Evolutionary conservation across 2,113 vertebrate species (phyloP).

Genomic region (Potamarius usumacintae): DNA sequence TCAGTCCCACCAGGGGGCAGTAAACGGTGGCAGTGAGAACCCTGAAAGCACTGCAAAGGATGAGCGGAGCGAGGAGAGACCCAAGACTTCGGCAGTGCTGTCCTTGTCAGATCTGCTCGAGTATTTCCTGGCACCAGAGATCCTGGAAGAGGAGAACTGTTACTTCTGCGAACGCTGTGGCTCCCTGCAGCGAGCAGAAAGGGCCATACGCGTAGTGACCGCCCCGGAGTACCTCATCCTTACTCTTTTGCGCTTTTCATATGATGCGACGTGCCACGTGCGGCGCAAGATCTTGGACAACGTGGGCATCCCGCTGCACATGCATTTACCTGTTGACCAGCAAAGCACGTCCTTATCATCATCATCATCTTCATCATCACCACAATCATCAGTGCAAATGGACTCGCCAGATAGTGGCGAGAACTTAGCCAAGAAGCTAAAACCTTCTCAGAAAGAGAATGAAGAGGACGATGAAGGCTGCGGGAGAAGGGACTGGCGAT

Average conservation of each 20-base stretch:
- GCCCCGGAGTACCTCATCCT: conserved; percentile 97
- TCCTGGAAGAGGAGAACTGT: conserved; percentile 92
- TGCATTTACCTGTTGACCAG: conserved; percentile 83
- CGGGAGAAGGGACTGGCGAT: conserved; percentile 41
- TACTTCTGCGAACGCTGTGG: conserved; percentile 95
- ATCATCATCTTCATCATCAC: conserved; percentile 56
- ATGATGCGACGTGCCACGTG: conserved; percentile 91
- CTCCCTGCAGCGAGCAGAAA: conserved; percentile 93
- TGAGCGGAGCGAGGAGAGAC: conserved; percentile 63
- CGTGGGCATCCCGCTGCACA: conserved; percentile 84
- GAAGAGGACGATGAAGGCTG: conserved; percentile 59
- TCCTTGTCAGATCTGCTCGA: conserved; percentile 91
- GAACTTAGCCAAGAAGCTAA: conserved; percentile 94
- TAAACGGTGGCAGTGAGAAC: conserved; percentile 73
- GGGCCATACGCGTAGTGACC: conserved; percentile 87
- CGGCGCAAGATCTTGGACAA: conserved; percentile 95
- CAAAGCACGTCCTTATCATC: conserved; percentile 47
- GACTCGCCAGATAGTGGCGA: conserved; percentile 84
- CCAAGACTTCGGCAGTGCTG: conserved; percentile 68
- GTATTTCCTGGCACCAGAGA: conserved; percentile 95
- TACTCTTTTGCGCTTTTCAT: conserved; percentile 93
- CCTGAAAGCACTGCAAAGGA: conserved; percentile 46
- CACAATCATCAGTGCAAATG: conserved; percentile 66
- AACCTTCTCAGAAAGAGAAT: conserved; percentile 86
- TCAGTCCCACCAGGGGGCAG: conserved; percentile 59